A percentile compares a stretch with the other conserved stretches of the same genome.
Conservation (phyloP, 2,888 invertebrate species). For the Cordilura impudica region DNA sequence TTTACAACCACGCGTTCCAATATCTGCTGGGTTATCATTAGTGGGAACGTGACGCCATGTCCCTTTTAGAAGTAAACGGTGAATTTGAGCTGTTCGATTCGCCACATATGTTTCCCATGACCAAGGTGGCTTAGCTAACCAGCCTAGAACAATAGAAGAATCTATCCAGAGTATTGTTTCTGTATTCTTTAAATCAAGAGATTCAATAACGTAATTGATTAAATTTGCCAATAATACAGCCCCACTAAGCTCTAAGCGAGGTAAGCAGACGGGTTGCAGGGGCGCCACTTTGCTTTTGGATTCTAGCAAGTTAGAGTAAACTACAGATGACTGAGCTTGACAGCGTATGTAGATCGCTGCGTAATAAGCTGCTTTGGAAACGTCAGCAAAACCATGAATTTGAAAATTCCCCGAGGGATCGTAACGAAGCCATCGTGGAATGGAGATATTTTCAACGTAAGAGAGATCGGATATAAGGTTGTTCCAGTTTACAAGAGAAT, state of each 20-base stretch:
- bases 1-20: background rate
- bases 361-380: background rate
- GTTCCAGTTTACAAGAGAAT: no score
- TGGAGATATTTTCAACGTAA: no score
- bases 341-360: background rate
- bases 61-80: background rate
- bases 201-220: no score
- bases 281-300: background rate
- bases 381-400: background rate
- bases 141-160: background rate
- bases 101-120: background rate
- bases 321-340: background rate
- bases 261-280: background rate
- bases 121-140: background rate
- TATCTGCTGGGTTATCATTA: conserved; percentile 5
- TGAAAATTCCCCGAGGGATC: no score
- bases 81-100: conserved; percentile 10
- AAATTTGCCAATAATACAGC: background rate
- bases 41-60: conserved; percentile 13
- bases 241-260: background rate
- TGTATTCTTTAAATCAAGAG: no score
- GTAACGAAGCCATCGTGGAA: no score
- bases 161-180: no score
- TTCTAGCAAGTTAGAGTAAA: background rate
- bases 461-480: no score